These are phyloP conservation scores for Nycticorax nycticorax DNA, from an alignment of 2,113 vertebrate genomes.

Conservation along the genomic window DNA sequence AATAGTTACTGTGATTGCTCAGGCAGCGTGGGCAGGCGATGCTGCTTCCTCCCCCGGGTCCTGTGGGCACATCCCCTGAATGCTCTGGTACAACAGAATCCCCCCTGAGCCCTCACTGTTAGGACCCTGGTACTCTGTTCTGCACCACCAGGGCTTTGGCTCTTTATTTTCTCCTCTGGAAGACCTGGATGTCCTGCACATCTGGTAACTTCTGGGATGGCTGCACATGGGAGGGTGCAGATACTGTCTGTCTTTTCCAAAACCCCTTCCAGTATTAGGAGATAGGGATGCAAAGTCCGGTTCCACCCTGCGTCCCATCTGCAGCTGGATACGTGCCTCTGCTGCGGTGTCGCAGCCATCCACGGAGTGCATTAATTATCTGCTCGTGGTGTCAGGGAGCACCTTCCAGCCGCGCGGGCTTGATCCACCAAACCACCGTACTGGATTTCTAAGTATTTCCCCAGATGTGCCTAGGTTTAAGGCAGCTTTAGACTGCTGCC, in stretches of 20 bases:
- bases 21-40: neutral
- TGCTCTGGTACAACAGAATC: neutral
- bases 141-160: neutral
- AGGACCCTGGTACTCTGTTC: neutral
- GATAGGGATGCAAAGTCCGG: neutral
- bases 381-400: neutral
- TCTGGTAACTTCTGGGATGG: constrained; percentile 45
- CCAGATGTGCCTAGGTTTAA: neutral
- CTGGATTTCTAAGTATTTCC: neutral
- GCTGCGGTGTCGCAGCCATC: neutral
- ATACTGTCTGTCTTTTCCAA: constrained; percentile 3
- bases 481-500: neutral
- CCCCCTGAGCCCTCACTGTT: fast-evolving
- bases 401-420: neutral
- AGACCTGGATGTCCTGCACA: neutral
- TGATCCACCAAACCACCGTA: neutral
- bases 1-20: neutral
- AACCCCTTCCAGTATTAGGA: constrained; percentile 3
- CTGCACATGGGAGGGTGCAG: constrained; percentile 13
- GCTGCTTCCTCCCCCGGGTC: neutral
- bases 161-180: neutral
- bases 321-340: constrained; percentile 26
- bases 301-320: constrained; percentile 28
- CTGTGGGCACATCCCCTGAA: neutral
- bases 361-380: neutral